phyloP scores from a whole-genome alignment of 2,113 vertebrate genomes.

The Nymphicus hollandicus region DNA sequence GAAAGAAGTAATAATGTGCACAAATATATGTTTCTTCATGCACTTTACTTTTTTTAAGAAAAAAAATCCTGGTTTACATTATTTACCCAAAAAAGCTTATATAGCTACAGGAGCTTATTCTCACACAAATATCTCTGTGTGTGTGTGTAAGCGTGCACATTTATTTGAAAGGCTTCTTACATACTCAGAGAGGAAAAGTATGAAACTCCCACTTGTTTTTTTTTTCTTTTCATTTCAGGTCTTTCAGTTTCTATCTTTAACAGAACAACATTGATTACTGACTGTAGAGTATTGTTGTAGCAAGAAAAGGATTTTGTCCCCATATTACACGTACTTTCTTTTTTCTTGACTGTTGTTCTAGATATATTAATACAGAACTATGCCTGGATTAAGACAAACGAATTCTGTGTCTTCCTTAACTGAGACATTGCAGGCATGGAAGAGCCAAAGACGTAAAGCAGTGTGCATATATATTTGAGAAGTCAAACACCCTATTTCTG shows the following conservation, averaged over 20 bases:
- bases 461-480: not conserved
- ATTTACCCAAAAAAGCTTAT: not conserved
- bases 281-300: not conserved
- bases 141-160: not conserved
- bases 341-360: not conserved
- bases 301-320: not conserved
- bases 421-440: not conserved
- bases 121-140: not conserved
- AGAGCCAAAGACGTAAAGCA: not conserved
- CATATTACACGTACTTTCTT: not conserved
- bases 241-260: not conserved
- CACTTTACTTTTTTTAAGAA: not conserved
- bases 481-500: not conserved
- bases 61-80: not conserved
- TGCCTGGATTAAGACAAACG: not conserved
- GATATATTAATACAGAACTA: not conserved
- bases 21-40: not conserved
- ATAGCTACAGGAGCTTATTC: not conserved
- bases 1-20: not conserved
- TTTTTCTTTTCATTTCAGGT: not conserved
- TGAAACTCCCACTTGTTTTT: fast-evolving
- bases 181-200: not conserved
- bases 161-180: not conserved
- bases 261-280: not conserved
- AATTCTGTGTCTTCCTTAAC: not conserved